Percentiles rank a stretch among this genome's conserved stretches.
These are phyloP conservation scores for Myotis planiceps DNA, from an alignment of 2,797 vertebrate species.

Conservation along the genomic window DNA sequence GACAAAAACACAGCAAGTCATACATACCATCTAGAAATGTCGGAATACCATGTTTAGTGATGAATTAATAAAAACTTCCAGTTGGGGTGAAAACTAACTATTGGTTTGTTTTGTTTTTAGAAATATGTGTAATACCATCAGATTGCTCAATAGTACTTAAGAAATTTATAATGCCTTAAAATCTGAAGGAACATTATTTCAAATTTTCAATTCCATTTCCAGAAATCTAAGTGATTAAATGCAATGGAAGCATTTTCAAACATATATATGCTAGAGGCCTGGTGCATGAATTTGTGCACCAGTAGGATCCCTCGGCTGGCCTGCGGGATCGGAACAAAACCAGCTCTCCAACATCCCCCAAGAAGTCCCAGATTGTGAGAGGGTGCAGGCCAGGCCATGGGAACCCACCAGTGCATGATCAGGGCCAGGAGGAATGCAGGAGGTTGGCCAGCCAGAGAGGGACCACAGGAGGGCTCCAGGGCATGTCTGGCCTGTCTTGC, in stretches of 20 bases:
- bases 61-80: not conserved
- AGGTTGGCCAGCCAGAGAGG: no score
- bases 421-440: no score
- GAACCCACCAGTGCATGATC: no score
- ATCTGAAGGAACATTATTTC: not conserved
- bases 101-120: not conserved
- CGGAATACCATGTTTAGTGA: not conserved
- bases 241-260: not conserved
- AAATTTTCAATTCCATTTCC: not conserved
- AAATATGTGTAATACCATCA: not conserved
- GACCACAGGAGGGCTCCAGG: no score
- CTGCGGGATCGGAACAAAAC: no score
- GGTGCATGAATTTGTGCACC: no score
- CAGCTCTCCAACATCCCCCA: no score
- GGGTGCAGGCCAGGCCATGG: no score
- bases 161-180: not conserved
- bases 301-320: no score
- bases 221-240: not conserved
- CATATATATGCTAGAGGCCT: not conserved
- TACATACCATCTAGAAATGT: not conserved
- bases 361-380: no score
- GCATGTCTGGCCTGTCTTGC: no score
- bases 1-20: not conserved
- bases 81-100: accelerated
- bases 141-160: not conserved